Evolutionary conservation across 2,797 vertebrate genomes (phyloP).

Genomic region (Linurgus olivaceus): DNA sequence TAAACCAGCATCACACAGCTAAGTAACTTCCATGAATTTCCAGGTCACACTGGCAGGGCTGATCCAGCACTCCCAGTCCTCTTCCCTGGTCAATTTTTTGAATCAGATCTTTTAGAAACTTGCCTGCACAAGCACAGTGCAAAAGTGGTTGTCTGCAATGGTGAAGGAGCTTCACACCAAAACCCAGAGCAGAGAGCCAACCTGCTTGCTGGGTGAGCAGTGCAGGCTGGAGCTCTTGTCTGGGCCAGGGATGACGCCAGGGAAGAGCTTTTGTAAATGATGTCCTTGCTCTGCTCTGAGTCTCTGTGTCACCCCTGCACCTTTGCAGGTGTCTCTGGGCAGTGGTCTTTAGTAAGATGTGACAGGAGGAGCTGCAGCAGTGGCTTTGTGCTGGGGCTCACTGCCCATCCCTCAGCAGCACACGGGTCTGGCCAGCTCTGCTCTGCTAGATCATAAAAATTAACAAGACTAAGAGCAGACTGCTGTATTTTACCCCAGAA

Average conservation of each 20-base stretch:
- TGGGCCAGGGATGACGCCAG: background rate
- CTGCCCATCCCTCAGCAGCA: background rate
- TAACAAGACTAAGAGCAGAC: background rate
- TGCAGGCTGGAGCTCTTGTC: fast-evolving
- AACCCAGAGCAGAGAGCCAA: background rate
- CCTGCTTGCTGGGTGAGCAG: background rate
- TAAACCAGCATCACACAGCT: background rate
- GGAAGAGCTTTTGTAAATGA: background rate
- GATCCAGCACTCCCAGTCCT: background rate
- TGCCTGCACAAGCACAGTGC: background rate
- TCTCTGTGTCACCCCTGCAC: background rate
- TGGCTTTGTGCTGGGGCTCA: background rate
- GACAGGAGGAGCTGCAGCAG: background rate
- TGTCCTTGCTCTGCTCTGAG: background rate
- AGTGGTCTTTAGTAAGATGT: background rate
- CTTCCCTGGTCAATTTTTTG: background rate
- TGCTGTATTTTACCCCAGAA: background rate
- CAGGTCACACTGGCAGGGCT: background rate
- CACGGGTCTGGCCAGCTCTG: fast-evolving
- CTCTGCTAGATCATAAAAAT: background rate
- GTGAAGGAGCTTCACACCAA: background rate
- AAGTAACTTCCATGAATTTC: background rate
- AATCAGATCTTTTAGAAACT: background rate
- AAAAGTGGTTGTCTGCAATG: background rate
- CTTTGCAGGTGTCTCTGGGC: background rate